Base-by-base conservation (phyloP, 2,113 vertebrate genomes). In the Pheucticus melanocephalus region DNA sequence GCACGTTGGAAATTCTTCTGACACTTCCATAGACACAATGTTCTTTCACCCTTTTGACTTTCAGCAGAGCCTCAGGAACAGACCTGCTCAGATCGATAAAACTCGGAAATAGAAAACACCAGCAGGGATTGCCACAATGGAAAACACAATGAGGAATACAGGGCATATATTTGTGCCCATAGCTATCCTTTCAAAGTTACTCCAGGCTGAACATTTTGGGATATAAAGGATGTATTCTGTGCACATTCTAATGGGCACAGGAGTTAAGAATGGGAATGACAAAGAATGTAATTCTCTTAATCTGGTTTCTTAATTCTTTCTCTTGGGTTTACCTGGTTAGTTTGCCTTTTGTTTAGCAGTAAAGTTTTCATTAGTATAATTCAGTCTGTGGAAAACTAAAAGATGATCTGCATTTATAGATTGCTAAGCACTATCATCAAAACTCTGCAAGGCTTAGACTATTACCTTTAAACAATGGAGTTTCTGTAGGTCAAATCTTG, bases 41-140 rank as follows among this genome's bases (percentile, higher is more conserved):
- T 64, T 94, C 90, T 92, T 91, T 96, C 65, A 92, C 82, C 68
- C 65, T 83, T 92, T 11, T 90, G 90, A 75, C 93, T 93, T 94
- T 93, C 60, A 90, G 66, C 63, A 64, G 77, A 96, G 88, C 79
- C 76, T 94, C 82, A 35, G 79, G 69, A 95, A 88, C 51, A 90
- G 88, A 83, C 68, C 82, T 81, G 76, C 88, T 93, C 39, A 59
- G 68, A 93, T 17, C 81, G 85, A 88, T 95, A 85, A 82, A 92
- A 82, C 40, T 76, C 3, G 0, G 68, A 85, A 85, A 89, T 5
- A 94, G 53, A 94, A 96, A 92, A 92, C 89, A 92, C 57, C 12
- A 44, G 28, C 86, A 92, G 89, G 53, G 93, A 79, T 28, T 51
- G 53, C 66, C 70, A 87, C 89, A 94, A 69, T 72, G 48, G 78